Evolutionary conservation across 2,113 vertebrate species (phyloP).

Genomic region (Illadopsis cleaveri): DNA sequence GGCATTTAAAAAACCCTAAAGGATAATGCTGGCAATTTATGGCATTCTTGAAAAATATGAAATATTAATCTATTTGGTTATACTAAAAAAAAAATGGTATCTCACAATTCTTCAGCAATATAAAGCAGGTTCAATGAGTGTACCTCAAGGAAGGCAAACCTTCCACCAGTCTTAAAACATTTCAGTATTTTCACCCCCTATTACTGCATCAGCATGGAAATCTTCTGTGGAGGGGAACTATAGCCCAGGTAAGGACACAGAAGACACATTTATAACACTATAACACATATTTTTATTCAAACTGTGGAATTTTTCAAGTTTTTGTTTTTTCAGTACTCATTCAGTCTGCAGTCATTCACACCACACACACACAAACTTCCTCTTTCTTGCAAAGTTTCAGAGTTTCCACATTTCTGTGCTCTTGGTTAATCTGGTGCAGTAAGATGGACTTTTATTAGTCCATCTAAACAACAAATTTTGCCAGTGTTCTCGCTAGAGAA

Average conservation of each 20-base stretch:
- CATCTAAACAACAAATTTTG: not conserved
- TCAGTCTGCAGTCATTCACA: rapidly evolving
- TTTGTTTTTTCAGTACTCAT: not conserved
- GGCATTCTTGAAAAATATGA: not conserved
- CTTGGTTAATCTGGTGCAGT: not conserved
- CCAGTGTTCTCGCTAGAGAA: not conserved
- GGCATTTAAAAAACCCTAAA: not conserved
- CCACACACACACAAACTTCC: not conserved
- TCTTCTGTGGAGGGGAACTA: not conserved
- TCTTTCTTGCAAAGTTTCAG: not conserved
- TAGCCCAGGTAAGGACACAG: not conserved
- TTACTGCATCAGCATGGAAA: not conserved
- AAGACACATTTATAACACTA: too few species aligned
- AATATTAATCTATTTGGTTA: not conserved
- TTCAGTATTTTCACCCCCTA: not conserved
- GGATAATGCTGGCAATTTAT: not conserved
- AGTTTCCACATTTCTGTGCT: not conserved
- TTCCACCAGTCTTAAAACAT: not conserved
- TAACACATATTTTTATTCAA: not conserved
- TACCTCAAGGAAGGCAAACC: not conserved
- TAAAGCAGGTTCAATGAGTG: not conserved
- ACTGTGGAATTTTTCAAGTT: not conserved
- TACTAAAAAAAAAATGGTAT: not conserved
- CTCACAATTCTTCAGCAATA: not conserved
- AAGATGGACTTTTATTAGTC: not conserved